Percentiles rank a stretch among this genome's conserved stretches.
Conservation (phyloP, 2,113 vertebrate species). For the Sorex araneus region DNA sequence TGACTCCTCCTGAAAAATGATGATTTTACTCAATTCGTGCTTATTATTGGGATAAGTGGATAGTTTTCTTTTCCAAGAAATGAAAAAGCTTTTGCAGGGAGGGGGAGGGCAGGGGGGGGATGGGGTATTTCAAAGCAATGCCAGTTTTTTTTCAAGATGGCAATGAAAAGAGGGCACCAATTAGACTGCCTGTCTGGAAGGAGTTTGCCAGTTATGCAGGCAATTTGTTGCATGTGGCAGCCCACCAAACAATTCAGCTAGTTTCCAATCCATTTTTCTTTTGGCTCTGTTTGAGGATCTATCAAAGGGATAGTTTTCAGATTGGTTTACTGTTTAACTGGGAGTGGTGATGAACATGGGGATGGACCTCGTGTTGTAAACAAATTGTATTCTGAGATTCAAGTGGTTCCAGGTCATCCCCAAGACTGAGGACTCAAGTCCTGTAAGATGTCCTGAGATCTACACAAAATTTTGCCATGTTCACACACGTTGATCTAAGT, state of each 20-base stretch:
- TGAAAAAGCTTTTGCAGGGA: conserved; percentile 53
- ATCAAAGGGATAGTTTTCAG: conserved; percentile 45
- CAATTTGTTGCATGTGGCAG: conserved; percentile 25
- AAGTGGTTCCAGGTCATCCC: not conserved
- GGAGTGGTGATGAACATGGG: not conserved
- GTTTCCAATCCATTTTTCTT: not conserved
- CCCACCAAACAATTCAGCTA: not conserved
- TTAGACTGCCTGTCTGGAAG: conserved; percentile 6
- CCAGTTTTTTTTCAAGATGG: conserved; percentile 66
- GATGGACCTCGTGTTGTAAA: not conserved
- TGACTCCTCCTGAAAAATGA: conserved; percentile 62
- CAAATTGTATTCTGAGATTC: not conserved
- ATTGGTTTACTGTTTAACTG: not conserved
- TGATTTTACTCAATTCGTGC: conserved; percentile 66
- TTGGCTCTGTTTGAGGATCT: not conserved
- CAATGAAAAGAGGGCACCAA: conserved; percentile 19
- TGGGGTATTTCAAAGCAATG: not conserved
- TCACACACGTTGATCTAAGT: not conserved
- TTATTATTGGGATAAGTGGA: conserved; percentile 70
- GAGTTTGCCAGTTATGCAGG: not conserved
- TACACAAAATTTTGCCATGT: not conserved
- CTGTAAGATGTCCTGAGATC: not conserved
- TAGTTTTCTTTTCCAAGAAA: conserved; percentile 72
- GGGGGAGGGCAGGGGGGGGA: not conserved
- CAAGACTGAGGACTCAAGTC: not conserved